Base-by-base conservation (phyloP, 2,113 vertebrate species). In the Mohoua ochrocephala region DNA sequence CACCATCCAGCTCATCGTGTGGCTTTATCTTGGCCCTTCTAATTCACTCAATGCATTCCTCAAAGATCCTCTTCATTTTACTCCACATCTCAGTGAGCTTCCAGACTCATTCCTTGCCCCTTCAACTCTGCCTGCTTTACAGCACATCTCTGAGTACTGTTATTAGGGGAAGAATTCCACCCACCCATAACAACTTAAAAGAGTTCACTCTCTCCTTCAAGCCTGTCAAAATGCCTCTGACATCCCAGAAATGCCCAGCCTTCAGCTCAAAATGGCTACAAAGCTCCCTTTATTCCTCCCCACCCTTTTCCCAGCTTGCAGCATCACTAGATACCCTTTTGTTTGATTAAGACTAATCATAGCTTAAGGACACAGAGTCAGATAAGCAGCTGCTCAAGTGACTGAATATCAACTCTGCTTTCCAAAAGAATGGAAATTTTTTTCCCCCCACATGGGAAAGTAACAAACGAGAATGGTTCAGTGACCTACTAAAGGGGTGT, bases 321-420 rank as follows among this genome's bases (percentile, higher is more conserved):
- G 87, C 76, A 88, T 57, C 71, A 57, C 88, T 69, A 83, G 82
- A 80, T 61, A 76, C 67, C 75, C 88, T 37, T 85, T 91, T 93
- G 85, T 94, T 93, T 94, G 84, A 81, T 84, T 86, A 92, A 78
- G 41, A 70, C 64, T 95, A 91, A 93, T 91, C 92, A 45, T 20
- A 88, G 88, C 75, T 91, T 92, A 75, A 91, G 89, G 94, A 97
- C 76, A 95, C 42, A 42, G 47, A 77, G 87, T 28, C 84, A 96
- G 94, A 94, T 74, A 88, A 93, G 83, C 83, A 92, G 83, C 93
- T 94, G 89, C 91, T 92, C 75, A 94, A 95, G 74, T 80, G 82
- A 90, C 79, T 81, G 35, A 84, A 2, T 60, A 91, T 75, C 89
- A 95, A 78, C 87, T 80, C 89, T 61, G 74, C 84, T 80, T 91